Percentiles rank a stretch among this genome's conserved stretches.
phyloP scores from a whole-genome alignment of 2,888 invertebrate species.

The Macrophya alboannulata region DNA sequence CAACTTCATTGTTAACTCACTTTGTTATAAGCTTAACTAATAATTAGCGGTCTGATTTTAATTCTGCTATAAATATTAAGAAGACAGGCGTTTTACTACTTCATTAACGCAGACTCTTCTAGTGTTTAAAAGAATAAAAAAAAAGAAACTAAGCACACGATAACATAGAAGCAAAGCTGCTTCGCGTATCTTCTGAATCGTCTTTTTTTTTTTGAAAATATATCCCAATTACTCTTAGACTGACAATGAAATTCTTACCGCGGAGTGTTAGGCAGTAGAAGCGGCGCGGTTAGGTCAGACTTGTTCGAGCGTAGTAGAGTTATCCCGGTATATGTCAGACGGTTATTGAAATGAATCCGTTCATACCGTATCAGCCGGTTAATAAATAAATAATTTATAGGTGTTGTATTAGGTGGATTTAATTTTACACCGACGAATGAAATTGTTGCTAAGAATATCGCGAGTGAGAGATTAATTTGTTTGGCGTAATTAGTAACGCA shows the following conservation, averaged over 20 bases:
- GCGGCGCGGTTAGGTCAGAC: constrained; percentile 11
- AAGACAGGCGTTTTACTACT: not conserved
- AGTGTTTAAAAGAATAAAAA: too few relatives aligned
- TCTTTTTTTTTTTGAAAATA: not conserved
- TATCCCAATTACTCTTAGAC: not conserved
- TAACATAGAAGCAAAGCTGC: not conserved
- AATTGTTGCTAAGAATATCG: not conserved
- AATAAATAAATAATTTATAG: not conserved
- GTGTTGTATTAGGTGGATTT: not conserved
- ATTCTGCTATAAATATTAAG: not conserved
- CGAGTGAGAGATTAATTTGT: not conserved
- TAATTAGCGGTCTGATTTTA: not conserved
- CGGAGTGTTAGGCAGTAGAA: not conserved
- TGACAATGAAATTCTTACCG: not conserved
- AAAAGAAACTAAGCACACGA: not conserved
- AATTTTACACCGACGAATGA: not conserved
- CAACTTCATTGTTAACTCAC: not conserved
- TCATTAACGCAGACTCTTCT: too few relatives aligned
- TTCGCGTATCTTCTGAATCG: not conserved
- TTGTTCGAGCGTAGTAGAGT: constrained; percentile 9
- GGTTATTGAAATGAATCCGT: constrained; percentile 11
- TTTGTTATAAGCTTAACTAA: not conserved
- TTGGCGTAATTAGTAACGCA: not conserved
- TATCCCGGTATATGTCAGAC: not conserved
- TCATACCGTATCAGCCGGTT: not conserved